phyloP scores from a whole-genome alignment of 2,888 invertebrate species.

The Aspidapion aeneum region DNA sequence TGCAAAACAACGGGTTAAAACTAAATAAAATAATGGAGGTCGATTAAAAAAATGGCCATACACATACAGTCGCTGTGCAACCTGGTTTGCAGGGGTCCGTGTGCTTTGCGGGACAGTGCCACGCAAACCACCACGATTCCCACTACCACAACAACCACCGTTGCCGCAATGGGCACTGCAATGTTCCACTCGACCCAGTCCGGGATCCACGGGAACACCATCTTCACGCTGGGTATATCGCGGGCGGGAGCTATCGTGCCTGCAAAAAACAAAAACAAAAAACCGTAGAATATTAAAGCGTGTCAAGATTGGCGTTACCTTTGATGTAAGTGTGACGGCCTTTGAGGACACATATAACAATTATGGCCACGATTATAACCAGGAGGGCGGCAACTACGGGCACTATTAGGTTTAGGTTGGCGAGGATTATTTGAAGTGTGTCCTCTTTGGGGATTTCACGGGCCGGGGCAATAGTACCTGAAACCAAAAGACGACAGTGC shows the following conservation, averaged over 20 bases:
- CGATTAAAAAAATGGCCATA: conserved; percentile 22
- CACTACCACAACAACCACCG: conserved; percentile 85
- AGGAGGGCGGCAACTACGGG: conserved; percentile 89
- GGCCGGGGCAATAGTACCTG: conserved; percentile 93
- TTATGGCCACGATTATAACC: conserved; percentile 89
- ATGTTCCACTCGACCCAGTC: conserved; percentile 89
- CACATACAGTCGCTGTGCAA: conserved; percentile 82
- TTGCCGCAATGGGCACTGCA: conserved; percentile 85
- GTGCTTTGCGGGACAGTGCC: conserved; percentile 73
- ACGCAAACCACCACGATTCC: conserved; percentile 89
- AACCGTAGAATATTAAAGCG: neutral
- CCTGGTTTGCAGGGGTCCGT: conserved; percentile 64
- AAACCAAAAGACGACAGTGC: conserved; percentile 55
- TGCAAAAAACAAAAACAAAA: conserved; percentile 47
- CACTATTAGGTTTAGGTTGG: conserved; percentile 90
- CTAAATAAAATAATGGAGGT: neutral
- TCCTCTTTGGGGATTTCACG: conserved; percentile 83
- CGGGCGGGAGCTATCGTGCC: conserved; percentile 79
- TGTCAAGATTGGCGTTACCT: conserved; percentile 60
- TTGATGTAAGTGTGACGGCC: conserved; percentile 81
- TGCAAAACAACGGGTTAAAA: no score
- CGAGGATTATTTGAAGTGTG: conserved; percentile 82
- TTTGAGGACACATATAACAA: conserved; percentile 88
- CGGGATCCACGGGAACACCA: conserved; percentile 72
- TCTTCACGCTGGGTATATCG: conserved; percentile 51